phyloP scores from a whole-genome alignment of 2,113 vertebrate species.

The Etia nguti region DNA sequence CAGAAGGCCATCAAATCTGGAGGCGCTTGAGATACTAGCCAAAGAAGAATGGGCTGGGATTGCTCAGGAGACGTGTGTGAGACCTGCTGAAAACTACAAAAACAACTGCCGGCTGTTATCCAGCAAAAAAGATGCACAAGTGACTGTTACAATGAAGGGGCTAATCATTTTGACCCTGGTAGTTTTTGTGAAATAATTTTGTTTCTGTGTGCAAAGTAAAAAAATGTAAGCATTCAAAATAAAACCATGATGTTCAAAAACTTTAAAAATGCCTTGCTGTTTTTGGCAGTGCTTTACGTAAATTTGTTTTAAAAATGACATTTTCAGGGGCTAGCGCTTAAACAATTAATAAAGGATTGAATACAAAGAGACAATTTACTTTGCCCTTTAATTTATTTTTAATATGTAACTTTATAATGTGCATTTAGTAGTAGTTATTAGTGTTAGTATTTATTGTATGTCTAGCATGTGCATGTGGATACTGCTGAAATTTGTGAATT shows the following conservation, averaged over 20 bases:
- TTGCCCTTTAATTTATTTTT: neutral
- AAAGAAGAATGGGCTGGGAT: neutral
- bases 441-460: neutral
- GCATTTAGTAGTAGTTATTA: neutral
- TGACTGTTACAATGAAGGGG: neutral
- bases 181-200: neutral
- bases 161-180: neutral
- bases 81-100: neutral
- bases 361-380: neutral
- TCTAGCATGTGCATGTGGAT: neutral
- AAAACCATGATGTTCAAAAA: neutral
- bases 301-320: neutral
- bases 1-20: neutral
- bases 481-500: neutral
- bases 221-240: neutral
- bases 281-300: no score
- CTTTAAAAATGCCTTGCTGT: rapidly evolving
- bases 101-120: neutral
- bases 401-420: neutral
- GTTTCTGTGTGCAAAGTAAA: neutral
- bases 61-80: neutral
- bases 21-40: neutral
- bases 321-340: neutral
- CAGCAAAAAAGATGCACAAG: neutral
- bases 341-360: neutral